These are phyloP conservation scores for Clavelina lepadiformis DNA, from an alignment of 23 tunicate genomes.

Conservation along the genomic window DNA sequence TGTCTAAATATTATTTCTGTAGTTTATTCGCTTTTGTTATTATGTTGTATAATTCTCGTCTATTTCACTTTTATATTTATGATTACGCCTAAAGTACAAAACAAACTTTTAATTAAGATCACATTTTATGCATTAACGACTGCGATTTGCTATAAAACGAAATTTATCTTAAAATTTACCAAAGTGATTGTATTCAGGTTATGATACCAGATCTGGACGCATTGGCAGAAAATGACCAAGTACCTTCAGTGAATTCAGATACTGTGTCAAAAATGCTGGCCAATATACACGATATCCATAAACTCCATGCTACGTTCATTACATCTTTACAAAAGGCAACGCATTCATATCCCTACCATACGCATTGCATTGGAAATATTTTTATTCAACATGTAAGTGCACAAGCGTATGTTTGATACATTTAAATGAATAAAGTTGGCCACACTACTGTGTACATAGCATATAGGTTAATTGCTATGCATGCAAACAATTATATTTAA, in stretches of 20 bases:
- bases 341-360: conserved; percentile 62
- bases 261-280: conserved; percentile 46
- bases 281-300: conserved; percentile 63
- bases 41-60: too few species aligned
- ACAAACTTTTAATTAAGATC: too few species aligned
- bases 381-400: conserved; percentile 68
- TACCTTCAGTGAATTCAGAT: conserved; percentile 24
- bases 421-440: not conserved
- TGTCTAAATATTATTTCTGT: too few species aligned
- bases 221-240: conserved; percentile 33
- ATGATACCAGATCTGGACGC: conserved; percentile 47
- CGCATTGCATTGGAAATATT: conserved; percentile 71
- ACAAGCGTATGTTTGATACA: not conserved
- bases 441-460: too few species aligned
- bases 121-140: too few species aligned
- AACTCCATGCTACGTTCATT: conserved; percentile 40
- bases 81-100: too few species aligned
- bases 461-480: too few species aligned
- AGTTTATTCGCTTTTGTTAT: too few species aligned
- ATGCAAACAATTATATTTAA: too few species aligned
- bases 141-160: not conserved
- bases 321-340: conserved; percentile 37
- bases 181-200: conserved; percentile 36
- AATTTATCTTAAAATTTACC: not conserved
- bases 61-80: too few species aligned